Conservation (phyloP, 2,888 invertebrate species). For the Meganola albula region DNA sequence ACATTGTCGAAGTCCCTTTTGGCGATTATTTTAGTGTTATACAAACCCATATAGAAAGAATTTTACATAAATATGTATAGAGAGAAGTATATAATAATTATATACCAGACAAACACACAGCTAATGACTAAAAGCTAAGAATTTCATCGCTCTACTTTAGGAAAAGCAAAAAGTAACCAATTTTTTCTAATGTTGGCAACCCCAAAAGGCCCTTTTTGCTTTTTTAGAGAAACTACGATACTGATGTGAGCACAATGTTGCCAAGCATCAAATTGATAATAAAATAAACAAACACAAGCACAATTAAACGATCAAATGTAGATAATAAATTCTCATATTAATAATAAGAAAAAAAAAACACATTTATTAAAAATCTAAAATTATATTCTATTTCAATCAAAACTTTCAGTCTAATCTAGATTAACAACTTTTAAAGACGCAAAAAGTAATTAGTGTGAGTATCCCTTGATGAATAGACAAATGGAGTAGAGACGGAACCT, state of each 20-base stretch:
- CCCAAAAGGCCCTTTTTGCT: constrained; percentile 55
- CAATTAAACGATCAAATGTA: constrained; percentile 28
- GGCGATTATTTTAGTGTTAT: constrained; percentile 20
- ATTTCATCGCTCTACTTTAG: constrained; percentile 55
- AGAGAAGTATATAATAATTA: constrained; percentile 33
- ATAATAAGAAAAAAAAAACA: constrained; percentile 6
- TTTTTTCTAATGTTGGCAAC: constrained; percentile 24
- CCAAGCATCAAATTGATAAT: constrained; percentile 78
- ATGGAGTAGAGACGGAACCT: no score
- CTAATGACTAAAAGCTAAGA: constrained; percentile 64
- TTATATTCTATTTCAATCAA: no score
- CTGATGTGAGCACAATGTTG: constrained; percentile 74
- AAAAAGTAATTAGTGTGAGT: no score
- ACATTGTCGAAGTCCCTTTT: constrained; percentile 61
- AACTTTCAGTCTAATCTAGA: no score
- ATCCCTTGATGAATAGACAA: no score
- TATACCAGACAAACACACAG: constrained; percentile 47
- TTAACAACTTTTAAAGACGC: no score
- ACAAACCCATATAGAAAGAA: constrained; percentile 37
- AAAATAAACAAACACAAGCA: constrained; percentile 74
- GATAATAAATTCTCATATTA: constrained; percentile 33
- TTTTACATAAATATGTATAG: constrained; percentile 42
- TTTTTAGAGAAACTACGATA: constrained; percentile 47
- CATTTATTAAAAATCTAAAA: no score
- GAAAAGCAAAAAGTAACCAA: constrained; percentile 61